Percentiles rank a stretch among this genome's conserved stretches.
These are phyloP conservation scores for Channa argus DNA, from an alignment of 2,113 vertebrate genomes.

Conservation along the genomic window DNA sequence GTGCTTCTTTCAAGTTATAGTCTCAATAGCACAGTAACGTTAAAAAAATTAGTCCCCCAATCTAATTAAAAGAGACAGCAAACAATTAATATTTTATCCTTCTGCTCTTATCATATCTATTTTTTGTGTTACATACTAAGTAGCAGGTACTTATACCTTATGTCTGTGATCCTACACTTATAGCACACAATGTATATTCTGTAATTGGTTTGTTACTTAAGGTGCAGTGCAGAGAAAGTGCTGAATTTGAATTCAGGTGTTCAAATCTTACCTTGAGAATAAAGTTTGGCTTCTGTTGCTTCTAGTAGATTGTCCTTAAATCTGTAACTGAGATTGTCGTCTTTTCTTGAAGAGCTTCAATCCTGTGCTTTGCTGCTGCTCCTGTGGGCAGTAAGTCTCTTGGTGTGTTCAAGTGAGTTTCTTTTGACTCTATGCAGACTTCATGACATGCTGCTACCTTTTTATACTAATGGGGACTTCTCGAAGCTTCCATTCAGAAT, in stretches of 20 bases:
- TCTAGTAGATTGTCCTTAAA: slow-evolving; percentile 17
- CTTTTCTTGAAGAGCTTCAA: slow-evolving; percentile 45
- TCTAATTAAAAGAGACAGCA: not conserved
- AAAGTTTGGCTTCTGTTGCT: slow-evolving; percentile 24
- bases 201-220: not conserved
- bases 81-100: slow-evolving; percentile 2
- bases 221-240: not conserved
- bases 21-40: not conserved
- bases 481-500: slow-evolving; percentile 80
- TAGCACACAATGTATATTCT: not conserved
- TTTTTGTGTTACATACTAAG: not conserved
- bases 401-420: slow-evolving; percentile 35
- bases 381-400: slow-evolving; percentile 48
- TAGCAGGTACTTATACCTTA: not conserved
- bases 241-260: not conserved
- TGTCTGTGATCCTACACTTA: not conserved
- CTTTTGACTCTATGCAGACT: slow-evolving; percentile 51
- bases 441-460: slow-evolving; percentile 51
- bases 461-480: slow-evolving; percentile 83
- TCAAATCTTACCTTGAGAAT: slow-evolving; percentile 67
- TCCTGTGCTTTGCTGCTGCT: slow-evolving; percentile 42
- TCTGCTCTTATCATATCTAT: too few species aligned
- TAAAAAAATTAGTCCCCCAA: not conserved
- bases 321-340: slow-evolving; percentile 23
- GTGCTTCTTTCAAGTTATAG: slow-evolving; percentile 59